Base-by-base conservation (phyloP, 2,797 vertebrate genomes). In the Neostethus bicornis region DNA sequence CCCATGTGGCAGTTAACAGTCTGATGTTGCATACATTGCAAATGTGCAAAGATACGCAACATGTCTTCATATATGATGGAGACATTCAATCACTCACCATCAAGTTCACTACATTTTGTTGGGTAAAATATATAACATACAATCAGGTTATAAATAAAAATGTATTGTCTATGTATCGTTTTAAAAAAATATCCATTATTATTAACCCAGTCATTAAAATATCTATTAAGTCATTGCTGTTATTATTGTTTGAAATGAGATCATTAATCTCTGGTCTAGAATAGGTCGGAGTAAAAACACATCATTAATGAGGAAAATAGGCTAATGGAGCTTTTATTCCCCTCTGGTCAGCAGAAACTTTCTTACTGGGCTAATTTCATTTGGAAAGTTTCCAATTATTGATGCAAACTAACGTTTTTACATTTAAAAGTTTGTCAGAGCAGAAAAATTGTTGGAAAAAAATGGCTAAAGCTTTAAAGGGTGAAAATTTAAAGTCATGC, bases 311-410 rank as follows among this genome's bases (percentile, higher is more conserved):
- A 66, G 75, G 78, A 85, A 90, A 89, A 85, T 85, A 60, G 88
- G 89, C 85, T 92, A 92, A 92, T 92, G 92, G 87, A 75, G 63
- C 74, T 72, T 74, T 72, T 75, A 90, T 91, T 90, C 85, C 90
- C 91, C 60, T 72, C 76, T 84, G 89, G 89, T 91, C 86, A 90
- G 84, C 84, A 79, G 78, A 86, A 80, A 85, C 75, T 80, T 84
- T 81, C 70, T 69, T 78, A 73, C 75, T 75, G 82, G 80, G 72
- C 88, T 91, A 90, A 90, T 92, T 41, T 91, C 89, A 83, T 85
- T 81, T 61, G 48, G 68, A 80, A 84, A 87, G 79, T 76, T 80
- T 80, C 61, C 73, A 88, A 85, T 67, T 70, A 79, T 86, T 77
- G 66, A 81, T 83, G 84, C 70, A 76, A 75, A 71, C 70, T 77